phyloP scores from a whole-genome alignment of 2,888 invertebrate species.

The Limenitis arthemis region DNA sequence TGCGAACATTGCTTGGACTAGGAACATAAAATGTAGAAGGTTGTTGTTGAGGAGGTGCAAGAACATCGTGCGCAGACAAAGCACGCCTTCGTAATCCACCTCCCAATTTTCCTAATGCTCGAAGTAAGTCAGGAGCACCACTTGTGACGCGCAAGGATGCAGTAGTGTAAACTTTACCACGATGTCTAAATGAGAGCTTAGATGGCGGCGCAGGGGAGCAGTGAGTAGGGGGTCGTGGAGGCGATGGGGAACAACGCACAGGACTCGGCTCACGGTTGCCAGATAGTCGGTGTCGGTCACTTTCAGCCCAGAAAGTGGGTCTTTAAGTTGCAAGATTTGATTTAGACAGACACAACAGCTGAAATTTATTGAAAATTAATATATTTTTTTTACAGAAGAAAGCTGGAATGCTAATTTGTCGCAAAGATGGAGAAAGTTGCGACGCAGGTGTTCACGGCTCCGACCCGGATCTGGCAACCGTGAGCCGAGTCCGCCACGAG shows the following conservation, averaged over 20 bases:
- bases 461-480: no score
- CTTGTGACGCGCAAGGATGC: slow-evolving; percentile 63
- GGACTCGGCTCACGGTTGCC: slow-evolving; percentile 69
- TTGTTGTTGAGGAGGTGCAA: slow-evolving; percentile 69
- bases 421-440: slow-evolving; percentile 81
- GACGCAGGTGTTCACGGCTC: slow-evolving; percentile 78
- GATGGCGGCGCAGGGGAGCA: slow-evolving; percentile 63
- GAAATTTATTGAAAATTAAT: background rate
- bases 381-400: slow-evolving; percentile 65
- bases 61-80: slow-evolving; percentile 78
- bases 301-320: no score
- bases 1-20: slow-evolving; percentile 66
- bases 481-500: no score
- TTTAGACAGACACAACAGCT: no score
- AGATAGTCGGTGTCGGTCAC: no score
- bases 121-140: slow-evolving; percentile 77
- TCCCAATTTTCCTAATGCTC: slow-evolving; percentile 79
- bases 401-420: slow-evolving; percentile 83
- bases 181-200: slow-evolving; percentile 62
- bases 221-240: slow-evolving; percentile 62
- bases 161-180: slow-evolving; percentile 66
- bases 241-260: slow-evolving; percentile 71
- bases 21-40: slow-evolving; percentile 82
- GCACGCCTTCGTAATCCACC: slow-evolving; percentile 78
- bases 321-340: no score